A percentile compares a stretch with the other conserved stretches of the same genome.
These are phyloP conservation scores for Cnemophilus loriae DNA, from an alignment of 2,113 vertebrate genomes.

Conservation along the genomic window DNA sequence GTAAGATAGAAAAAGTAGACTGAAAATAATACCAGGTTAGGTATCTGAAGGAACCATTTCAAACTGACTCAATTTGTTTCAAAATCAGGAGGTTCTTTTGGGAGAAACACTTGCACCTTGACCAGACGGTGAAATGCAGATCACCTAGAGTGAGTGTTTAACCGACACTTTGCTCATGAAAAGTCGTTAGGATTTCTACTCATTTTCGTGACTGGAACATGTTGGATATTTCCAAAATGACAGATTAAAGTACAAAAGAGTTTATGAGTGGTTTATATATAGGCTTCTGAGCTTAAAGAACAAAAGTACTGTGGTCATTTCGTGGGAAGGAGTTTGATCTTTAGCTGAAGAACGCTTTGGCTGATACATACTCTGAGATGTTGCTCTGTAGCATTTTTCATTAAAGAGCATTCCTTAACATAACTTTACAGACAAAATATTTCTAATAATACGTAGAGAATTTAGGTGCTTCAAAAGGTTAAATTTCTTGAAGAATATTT, in stretches of 20 bases:
- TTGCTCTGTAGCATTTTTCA: background rate
- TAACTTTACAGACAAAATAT: background rate
- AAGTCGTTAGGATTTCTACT: background rate
- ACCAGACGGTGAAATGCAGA: background rate
- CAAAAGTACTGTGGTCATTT: fast-evolving
- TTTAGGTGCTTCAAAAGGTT: background rate
- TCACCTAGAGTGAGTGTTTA: background rate
- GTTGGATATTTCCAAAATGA: background rate
- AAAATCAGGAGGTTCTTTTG: background rate
- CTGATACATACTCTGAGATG: background rate
- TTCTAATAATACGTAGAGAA: background rate
- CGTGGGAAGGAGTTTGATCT: background rate
- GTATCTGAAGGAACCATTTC: background rate
- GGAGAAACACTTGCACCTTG: background rate
- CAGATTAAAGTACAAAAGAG: background rate
- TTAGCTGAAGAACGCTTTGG: background rate
- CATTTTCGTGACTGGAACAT: background rate
- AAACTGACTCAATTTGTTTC: background rate
- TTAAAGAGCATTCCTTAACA: background rate
- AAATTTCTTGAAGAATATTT: background rate
- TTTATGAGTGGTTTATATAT: background rate
- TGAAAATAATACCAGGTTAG: background rate
- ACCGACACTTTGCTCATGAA: background rate
- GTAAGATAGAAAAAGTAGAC: background rate
- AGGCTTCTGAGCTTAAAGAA: background rate